These are phyloP conservation scores for Condylura cristata DNA, from an alignment of 2,113 vertebrate genomes.

Conservation along the genomic window DNA sequence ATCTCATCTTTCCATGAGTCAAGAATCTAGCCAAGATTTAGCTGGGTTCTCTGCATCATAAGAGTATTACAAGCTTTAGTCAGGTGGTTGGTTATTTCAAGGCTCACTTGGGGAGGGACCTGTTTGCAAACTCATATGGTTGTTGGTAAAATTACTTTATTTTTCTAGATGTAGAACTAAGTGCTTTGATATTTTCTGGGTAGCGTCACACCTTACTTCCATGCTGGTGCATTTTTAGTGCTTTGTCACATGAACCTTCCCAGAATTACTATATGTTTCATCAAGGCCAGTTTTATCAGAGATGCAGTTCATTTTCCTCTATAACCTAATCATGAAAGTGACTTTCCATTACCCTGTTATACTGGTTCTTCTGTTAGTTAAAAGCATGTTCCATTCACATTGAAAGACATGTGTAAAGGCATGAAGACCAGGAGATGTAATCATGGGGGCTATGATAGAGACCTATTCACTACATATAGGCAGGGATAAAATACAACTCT, in stretches of 20 bases:
- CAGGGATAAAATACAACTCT: not conserved
- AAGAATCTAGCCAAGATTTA: not conserved
- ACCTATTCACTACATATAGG: not conserved
- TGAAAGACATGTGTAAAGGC: not conserved
- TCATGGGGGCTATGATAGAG: not conserved
- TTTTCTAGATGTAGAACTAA: not conserved
- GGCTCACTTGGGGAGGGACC: not conserved
- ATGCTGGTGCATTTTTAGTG: not conserved
- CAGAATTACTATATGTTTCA: not conserved
- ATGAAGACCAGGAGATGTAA: not conserved
- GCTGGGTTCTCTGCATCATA: not conserved
- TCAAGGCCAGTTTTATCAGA: not conserved
- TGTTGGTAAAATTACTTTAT: not conserved
- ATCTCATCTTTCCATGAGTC: not conserved
- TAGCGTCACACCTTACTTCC: not conserved
- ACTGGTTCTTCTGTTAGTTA: not conserved
- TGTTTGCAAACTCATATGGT: not conserved
- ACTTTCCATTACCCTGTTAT: not conserved
- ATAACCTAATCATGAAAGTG: not conserved
- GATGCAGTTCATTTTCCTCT: not conserved
- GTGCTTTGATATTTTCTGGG: not conserved
- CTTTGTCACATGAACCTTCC: not conserved
- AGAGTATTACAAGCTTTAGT: not conserved
- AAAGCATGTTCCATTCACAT: not conserved
- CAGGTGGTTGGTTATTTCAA: not conserved